Evolutionary conservation across 30 jellyfish, hydroid and myxozoan species (phyloP).

Genomic region (Phacellophora camtschatica): DNA sequence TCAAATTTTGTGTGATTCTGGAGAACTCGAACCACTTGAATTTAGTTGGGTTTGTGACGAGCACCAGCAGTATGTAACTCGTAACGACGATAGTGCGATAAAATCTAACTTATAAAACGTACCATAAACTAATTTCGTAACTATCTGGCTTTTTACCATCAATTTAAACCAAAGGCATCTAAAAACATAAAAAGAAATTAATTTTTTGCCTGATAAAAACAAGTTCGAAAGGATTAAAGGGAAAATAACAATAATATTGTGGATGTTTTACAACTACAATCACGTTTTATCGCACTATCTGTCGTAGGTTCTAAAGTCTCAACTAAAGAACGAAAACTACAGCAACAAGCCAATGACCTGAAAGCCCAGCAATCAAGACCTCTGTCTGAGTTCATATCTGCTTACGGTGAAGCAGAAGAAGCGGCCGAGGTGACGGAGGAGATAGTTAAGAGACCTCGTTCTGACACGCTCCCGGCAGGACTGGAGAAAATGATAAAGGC

Average conservation of each 20-base stretch:
- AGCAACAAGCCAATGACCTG: conserved; percentile 56
- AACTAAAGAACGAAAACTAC: conserved; percentile 34
- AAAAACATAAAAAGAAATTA: not conserved
- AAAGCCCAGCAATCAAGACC: conserved; percentile 24
- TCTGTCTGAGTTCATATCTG: not conserved
- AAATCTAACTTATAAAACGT: not conserved
- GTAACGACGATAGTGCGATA: conserved; percentile 40
- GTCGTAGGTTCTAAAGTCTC: conserved; percentile 33
- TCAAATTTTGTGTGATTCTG: too few species aligned
- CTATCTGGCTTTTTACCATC: not conserved
- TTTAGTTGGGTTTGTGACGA: too few species aligned
- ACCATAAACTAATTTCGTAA: not conserved
- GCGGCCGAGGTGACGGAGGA: not conserved
- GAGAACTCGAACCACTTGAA: too few species aligned
- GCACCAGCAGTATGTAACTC: not conserved
- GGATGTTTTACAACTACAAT: too few species aligned
- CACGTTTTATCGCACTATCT: conserved; percentile 76
- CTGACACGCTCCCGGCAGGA: not conserved
- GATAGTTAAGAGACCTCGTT: not conserved
- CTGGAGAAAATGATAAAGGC: conserved; percentile 4
- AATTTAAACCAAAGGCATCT: not conserved
- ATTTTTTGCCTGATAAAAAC: too few species aligned
- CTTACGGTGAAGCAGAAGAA: conserved; percentile 40
- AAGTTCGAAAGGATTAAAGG: too few species aligned
- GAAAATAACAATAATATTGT: too few species aligned